Evolutionary conservation across 2,797 vertebrate genomes (phyloP).

Genomic region (Pteronotus mesoamericanus): DNA sequence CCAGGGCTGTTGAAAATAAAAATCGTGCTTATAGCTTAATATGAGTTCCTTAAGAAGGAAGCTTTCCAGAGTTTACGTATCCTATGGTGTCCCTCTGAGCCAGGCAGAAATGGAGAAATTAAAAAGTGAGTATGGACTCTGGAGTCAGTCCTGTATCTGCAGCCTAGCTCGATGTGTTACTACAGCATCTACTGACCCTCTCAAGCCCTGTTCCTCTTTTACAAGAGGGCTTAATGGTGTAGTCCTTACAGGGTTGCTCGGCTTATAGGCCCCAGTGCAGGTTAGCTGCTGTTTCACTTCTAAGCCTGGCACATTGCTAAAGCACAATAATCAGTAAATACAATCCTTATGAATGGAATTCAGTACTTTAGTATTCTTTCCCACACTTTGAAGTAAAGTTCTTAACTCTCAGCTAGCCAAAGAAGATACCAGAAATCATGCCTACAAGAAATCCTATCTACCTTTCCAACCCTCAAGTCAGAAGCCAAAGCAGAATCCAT

Average conservation of each 20-base stretch:
- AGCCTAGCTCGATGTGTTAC: neutral
- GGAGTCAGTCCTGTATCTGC: neutral
- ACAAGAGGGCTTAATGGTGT: neutral
- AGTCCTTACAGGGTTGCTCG: neutral
- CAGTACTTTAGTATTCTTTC: neutral
- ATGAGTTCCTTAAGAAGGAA: neutral
- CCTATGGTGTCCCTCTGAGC: neutral
- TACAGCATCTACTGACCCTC: neutral
- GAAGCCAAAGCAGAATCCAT: conserved; percentile 28
- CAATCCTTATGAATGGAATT: neutral
- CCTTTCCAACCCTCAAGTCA: neutral
- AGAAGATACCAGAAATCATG: neutral
- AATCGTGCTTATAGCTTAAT: neutral
- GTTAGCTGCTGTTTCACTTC: neutral
- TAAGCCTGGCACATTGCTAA: neutral
- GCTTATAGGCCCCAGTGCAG: neutral
- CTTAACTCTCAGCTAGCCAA: neutral
- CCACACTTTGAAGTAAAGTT: neutral
- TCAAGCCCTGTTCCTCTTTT: neutral
- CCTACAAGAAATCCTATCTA: neutral
- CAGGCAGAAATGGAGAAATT: neutral
- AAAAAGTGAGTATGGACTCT: neutral
- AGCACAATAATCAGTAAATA: neutral
- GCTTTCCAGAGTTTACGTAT: neutral
- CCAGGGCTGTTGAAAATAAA: neutral